Conservation (phyloP, 2,888 invertebrate genomes). For the Xanthia togata region DNA sequence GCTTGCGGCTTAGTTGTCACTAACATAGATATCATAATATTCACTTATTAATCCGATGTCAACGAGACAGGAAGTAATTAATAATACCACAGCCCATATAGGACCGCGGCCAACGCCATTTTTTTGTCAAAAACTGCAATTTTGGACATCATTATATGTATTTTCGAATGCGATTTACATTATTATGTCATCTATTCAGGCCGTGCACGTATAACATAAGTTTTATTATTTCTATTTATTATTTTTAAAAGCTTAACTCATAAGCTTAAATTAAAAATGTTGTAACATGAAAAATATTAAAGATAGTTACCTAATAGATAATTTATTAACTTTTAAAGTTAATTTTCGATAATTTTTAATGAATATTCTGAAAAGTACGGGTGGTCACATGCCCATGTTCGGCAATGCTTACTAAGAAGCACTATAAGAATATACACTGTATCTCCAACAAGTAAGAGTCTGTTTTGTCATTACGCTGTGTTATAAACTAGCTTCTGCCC, state of each 20-base stretch:
- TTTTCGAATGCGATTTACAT: background rate
- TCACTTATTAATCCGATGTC: background rate
- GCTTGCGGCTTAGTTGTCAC: conserved; percentile 6
- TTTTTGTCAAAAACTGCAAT: background rate
- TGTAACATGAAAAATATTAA: too few species aligned
- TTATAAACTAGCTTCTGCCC: too few species aligned
- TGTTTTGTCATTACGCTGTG: background rate
- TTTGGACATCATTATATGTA: background rate
- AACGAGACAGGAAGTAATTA: background rate
- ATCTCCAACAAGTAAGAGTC: background rate
- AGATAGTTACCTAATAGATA: too few species aligned
- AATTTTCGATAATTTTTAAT: too few species aligned
- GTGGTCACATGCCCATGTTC: too few species aligned
- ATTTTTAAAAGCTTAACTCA: too few species aligned
- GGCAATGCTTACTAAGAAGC: background rate
- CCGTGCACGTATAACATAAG: too few species aligned
- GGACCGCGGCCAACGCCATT: background rate
- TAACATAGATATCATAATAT: conserved; percentile 1
- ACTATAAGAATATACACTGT: too few species aligned
- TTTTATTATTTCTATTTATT: too few species aligned
- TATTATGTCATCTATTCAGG: background rate
- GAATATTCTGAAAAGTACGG: too few species aligned
- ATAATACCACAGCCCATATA: background rate
- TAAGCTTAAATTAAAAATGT: too few species aligned
- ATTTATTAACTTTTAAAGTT: too few species aligned